Evolutionary conservation across 1,140 invertebrate species (phyloP).

Genomic region (Piezodorus guildinii): DNA sequence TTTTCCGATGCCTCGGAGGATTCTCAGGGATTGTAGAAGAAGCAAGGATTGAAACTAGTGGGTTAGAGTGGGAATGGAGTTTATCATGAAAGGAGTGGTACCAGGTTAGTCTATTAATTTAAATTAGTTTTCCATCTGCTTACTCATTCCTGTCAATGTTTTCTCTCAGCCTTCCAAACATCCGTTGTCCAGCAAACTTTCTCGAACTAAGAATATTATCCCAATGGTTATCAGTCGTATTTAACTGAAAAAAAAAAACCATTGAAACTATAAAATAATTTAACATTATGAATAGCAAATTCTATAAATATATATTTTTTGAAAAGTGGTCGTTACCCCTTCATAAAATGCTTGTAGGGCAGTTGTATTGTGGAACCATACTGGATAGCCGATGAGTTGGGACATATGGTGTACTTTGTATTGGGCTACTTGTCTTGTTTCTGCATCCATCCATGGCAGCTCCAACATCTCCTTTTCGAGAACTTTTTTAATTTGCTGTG

Average conservation of each 20-base stretch:
- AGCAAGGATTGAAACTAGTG: too few species aligned
- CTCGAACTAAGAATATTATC: constrained; percentile 34
- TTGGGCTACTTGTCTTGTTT: constrained; percentile 41
- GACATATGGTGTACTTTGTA: constrained; percentile 47
- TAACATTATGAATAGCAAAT: neutral
- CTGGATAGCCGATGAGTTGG: constrained; percentile 53
- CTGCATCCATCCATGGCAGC: constrained; percentile 49
- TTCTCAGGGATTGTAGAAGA: too few species aligned
- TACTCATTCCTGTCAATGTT: constrained; percentile 49
- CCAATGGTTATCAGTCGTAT: constrained; percentile 38
- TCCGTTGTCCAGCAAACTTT: constrained; percentile 39
- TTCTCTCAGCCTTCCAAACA: constrained; percentile 44
- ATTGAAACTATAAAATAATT: constrained; percentile 15
- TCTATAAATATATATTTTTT: neutral
- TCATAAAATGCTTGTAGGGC: constrained; percentile 36
- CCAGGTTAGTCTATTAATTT: too few species aligned
- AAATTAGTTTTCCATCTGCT: neutral
- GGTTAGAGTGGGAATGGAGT: too few species aligned
- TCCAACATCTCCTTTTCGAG: constrained; percentile 42
- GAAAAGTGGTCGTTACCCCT: constrained; percentile 30
- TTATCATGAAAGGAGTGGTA: too few species aligned
- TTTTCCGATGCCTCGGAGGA: too few species aligned
- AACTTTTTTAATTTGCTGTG: constrained; percentile 41
- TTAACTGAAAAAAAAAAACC: constrained; percentile 21
- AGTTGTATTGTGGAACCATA: constrained; percentile 44